Evolutionary conservation across 2,797 vertebrate species (phyloP).

Genomic region (Phoebastria nigripes): DNA sequence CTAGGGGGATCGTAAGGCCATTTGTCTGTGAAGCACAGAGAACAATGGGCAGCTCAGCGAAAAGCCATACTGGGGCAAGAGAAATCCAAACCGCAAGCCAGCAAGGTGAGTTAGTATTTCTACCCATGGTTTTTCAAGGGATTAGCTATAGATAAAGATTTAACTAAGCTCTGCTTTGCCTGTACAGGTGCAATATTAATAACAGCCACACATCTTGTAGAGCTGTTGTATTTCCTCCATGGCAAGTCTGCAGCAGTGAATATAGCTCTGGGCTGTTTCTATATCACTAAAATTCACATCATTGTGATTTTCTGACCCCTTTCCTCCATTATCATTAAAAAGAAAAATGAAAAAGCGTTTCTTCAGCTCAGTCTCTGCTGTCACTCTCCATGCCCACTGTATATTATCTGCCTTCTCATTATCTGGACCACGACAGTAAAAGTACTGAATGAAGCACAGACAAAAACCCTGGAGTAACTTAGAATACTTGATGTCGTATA

Average conservation of each 20-base stretch:
- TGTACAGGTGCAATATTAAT: neutral
- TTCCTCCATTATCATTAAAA: neutral
- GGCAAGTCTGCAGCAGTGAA: neutral
- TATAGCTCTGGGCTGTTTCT: neutral
- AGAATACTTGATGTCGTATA: neutral
- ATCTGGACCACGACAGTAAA: neutral
- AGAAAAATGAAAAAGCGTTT: neutral
- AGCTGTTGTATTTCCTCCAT: neutral
- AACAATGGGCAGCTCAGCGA: neutral
- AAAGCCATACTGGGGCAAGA: neutral
- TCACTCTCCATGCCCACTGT: neutral
- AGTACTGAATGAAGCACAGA: neutral
- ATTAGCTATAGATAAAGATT: conserved; percentile 13
- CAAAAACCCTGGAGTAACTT: neutral
- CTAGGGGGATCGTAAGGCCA: neutral
- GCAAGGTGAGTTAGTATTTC: conserved; percentile 1
- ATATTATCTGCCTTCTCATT: neutral
- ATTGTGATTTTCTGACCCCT: neutral
- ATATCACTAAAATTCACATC: neutral
- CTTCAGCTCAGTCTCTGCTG: neutral
- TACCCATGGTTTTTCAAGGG: neutral
- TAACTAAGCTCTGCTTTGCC: neutral
- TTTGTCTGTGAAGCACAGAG: neutral
- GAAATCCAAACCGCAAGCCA: neutral
- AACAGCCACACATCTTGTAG: neutral